phyloP scores from a whole-genome alignment of 2,113 vertebrate genomes.

The Hippocampus mohnikei region DNA sequence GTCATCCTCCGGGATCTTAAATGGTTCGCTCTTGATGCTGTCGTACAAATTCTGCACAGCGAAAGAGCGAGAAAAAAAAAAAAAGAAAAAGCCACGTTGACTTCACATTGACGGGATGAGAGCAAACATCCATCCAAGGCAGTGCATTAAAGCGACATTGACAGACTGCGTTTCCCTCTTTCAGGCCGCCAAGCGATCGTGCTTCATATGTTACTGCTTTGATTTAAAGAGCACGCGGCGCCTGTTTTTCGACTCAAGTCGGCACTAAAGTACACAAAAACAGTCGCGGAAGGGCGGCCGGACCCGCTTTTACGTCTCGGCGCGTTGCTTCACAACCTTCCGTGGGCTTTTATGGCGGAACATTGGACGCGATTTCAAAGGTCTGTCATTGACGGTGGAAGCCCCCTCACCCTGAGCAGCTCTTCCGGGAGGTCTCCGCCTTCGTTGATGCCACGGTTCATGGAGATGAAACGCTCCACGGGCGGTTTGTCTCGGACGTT shows the following conservation, averaged over 20 bases:
- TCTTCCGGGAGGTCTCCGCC: constrained; percentile 97
- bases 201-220: constrained; percentile 5
- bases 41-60: constrained; percentile 90
- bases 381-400: background rate
- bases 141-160: background rate
- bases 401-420: constrained; percentile 81
- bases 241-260: constrained; percentile 6
- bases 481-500: constrained; percentile 95
- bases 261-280: background rate
- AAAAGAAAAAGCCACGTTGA: constrained; percentile 1
- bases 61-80: background rate
- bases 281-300: background rate
- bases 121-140: background rate
- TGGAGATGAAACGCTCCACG: constrained; percentile 95
- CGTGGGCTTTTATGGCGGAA: too few species aligned
- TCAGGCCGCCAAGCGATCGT: constrained; percentile 2
- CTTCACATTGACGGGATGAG: constrained; percentile 8
- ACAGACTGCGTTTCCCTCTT: constrained; percentile 6
- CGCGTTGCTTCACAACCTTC: too few species aligned
- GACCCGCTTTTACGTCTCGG: constrained; percentile 4
- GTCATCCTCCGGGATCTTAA: constrained; percentile 98
- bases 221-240: background rate
- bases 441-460: constrained; percentile 98
- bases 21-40: constrained; percentile 98
- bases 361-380: too few species aligned